These are phyloP conservation scores for Neodiprion fabricii DNA, from an alignment of 1,140 invertebrate genomes.

Conservation along the genomic window DNA sequence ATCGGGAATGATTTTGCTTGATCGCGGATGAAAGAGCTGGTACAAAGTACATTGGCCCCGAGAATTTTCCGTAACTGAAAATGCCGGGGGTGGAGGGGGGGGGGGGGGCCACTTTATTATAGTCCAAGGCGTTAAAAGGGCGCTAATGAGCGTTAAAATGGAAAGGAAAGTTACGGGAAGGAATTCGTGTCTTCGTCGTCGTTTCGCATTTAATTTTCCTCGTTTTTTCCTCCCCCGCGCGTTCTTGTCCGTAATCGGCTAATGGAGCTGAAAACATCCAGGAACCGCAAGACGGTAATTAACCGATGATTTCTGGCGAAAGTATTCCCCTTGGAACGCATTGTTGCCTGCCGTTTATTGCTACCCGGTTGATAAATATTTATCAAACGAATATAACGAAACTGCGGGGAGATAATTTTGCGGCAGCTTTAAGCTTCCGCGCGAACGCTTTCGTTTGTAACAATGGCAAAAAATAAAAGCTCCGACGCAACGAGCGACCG, in stretches of 20 bases:
- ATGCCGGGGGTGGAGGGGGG: no score
- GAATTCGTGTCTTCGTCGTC: background rate
- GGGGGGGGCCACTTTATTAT: no score
- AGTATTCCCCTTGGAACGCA: background rate
- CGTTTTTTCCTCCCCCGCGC: no score
- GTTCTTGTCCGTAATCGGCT: background rate
- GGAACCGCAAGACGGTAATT: background rate
- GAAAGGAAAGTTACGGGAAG: background rate
- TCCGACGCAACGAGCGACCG: background rate
- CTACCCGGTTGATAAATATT: background rate
- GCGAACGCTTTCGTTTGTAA: background rate
- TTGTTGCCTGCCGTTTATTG: background rate
- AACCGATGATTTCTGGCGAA: background rate
- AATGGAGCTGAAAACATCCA: slow-evolving; percentile 2
- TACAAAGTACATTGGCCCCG: no score
- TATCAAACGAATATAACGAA: background rate
- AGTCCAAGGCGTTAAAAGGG: background rate
- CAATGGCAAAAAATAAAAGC: background rate
- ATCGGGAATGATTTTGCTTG: no score
- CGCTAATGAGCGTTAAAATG: background rate
- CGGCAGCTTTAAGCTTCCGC: background rate
- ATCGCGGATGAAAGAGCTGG: no score
- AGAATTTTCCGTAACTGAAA: no score
- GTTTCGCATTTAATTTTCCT: background rate
- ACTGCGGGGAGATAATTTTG: background rate